phyloP scores from a whole-genome alignment of 2,113 vertebrate species.

The Tragelaphus scriptus region DNA sequence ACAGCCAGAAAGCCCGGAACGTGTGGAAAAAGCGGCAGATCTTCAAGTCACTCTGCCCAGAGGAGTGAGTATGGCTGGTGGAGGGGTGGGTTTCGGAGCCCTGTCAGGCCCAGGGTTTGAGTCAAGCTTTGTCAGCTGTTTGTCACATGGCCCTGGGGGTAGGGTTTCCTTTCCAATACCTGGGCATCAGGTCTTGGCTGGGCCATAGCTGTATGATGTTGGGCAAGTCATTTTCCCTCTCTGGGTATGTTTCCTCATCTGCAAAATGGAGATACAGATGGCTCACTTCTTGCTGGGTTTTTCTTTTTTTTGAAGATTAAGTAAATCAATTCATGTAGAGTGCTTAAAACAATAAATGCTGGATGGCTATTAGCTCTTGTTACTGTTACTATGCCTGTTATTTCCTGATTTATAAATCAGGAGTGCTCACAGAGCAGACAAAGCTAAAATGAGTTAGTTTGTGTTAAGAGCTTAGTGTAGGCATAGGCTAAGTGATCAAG shows the following conservation, averaged over 20 bases:
- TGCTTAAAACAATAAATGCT: neutral
- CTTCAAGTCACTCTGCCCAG: slow-evolving; percentile 80
- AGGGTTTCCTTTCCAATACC: neutral
- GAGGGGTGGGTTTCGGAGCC: no score
- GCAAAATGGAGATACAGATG: neutral
- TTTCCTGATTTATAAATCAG: neutral
- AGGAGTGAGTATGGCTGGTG: slow-evolving; percentile 76
- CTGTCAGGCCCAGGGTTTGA: neutral
- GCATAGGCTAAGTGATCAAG: neutral
- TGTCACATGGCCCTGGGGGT: neutral
- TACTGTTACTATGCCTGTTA: neutral
- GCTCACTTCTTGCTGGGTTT: neutral
- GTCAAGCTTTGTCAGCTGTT: neutral
- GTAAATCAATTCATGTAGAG: neutral
- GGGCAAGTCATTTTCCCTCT: neutral
- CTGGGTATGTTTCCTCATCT: neutral
- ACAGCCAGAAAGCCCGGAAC: slow-evolving; percentile 83
- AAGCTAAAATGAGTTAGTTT: neutral
- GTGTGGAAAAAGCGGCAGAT: slow-evolving; percentile 83
- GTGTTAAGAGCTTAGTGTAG: neutral
- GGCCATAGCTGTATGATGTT: neutral
- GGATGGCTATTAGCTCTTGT: neutral
- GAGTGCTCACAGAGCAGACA: neutral
- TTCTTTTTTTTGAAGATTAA: neutral
- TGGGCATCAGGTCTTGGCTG: neutral